A percentile compares a stretch with the other conserved stretches of the same genome.
These are phyloP conservation scores for Callithrix jacchus DNA, from an alignment of 2,113 vertebrate genomes.

Conservation along the genomic window DNA sequence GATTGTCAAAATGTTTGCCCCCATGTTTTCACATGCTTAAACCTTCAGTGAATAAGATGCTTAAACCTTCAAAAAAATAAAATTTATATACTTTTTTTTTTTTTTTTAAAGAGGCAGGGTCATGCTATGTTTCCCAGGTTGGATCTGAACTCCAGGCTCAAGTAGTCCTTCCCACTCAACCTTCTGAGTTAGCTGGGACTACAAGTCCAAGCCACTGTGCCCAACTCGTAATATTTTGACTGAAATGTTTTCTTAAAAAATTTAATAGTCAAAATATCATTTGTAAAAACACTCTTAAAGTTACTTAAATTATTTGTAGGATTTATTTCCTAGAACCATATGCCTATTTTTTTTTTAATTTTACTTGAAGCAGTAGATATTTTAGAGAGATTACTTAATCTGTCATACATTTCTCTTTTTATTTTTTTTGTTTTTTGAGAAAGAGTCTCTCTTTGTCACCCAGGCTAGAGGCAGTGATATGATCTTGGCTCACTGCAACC, in stretches of 20 bases:
- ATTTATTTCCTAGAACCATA: neutral
- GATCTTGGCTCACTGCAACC: too few species aligned
- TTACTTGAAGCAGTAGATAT: neutral
- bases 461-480: too few species aligned
- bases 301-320: neutral
- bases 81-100: slow-evolving; percentile 12
- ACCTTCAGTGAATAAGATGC: neutral
- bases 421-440: too few species aligned
- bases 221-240: neutral
- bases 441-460: too few species aligned
- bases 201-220: neutral
- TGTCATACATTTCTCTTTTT: neutral
- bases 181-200: neutral
- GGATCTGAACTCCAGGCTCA: neutral
- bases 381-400: slow-evolving; percentile 8
- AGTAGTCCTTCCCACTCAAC: neutral
- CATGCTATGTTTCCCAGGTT: neutral
- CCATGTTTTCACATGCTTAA: neutral
- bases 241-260: neutral
- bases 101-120: neutral
- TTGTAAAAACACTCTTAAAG: neutral
- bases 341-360: neutral
- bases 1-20: neutral
- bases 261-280: neutral
- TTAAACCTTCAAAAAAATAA: neutral